phyloP scores from a whole-genome alignment of 2,113 vertebrate genomes.

The Hydrolagus affinis region DNA sequence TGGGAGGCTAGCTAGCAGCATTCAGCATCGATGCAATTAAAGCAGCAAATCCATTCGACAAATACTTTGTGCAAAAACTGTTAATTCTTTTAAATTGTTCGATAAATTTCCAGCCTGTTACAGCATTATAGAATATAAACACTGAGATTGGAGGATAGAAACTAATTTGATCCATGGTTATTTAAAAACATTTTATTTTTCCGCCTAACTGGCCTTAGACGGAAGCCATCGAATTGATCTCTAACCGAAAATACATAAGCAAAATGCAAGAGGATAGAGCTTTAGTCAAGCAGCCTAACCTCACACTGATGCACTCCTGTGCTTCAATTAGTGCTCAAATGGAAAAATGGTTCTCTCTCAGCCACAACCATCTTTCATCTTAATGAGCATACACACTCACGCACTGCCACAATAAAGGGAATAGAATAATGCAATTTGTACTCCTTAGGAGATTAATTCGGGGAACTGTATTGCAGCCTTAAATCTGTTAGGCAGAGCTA shows the following conservation, averaged over 20 bases:
- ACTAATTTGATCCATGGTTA: background rate
- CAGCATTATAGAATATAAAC: no score
- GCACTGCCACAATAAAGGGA: conserved; percentile 15
- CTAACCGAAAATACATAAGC: background rate
- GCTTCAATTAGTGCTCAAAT: background rate
- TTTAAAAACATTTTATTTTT: background rate
- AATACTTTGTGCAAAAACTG: conserved; percentile 1
- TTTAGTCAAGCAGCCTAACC: background rate
- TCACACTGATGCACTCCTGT: background rate
- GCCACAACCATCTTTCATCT: conserved; percentile 9
- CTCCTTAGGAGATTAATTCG: conserved; percentile 6
- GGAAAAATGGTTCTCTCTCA: conserved; percentile 20
- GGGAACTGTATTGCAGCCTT: conserved; percentile 3
- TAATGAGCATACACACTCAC: conserved; percentile 13
- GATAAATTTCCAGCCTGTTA: no score
- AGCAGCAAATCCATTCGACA: no score
- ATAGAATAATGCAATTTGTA: conserved; percentile 2
- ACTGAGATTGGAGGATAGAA: background rate
- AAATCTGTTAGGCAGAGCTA: background rate
- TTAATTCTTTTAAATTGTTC: background rate
- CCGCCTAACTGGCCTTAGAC: background rate
- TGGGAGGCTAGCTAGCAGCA: no score
- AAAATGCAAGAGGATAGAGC: background rate
- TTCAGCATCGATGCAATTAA: no score
- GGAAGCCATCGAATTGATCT: background rate